A percentile compares a stretch with the other conserved stretches of the same genome.
Evolutionary conservation across 2,888 invertebrate species (phyloP).

Genomic region (Coleophora flavipennella): DNA sequence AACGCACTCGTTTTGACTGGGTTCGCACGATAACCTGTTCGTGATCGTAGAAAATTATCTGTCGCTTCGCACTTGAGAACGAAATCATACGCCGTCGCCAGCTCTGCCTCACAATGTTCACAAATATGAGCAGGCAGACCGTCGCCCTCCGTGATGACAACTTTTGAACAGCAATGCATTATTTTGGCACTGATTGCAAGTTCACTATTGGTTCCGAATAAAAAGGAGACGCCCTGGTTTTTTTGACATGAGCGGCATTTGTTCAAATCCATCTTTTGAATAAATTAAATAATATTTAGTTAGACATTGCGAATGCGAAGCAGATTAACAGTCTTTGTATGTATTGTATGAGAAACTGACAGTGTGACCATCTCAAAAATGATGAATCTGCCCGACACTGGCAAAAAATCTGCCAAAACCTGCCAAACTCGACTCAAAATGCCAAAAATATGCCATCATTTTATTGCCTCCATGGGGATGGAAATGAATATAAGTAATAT

Average conservation of each 20-base stretch:
- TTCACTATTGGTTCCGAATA: too few species aligned
- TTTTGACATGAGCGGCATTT: constrained; percentile 43
- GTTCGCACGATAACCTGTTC: constrained; percentile 7
- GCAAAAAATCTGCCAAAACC: too few species aligned
- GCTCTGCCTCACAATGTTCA: constrained; percentile 29
- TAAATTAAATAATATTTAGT: too few species aligned
- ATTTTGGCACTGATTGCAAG: constrained; percentile 28
- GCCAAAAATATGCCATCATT: too few species aligned
- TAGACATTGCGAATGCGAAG: too few species aligned
- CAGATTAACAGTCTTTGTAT: too few species aligned
- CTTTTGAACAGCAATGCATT: constrained; percentile 38
- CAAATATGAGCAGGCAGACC: constrained; percentile 41
- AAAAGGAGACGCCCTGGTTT: constrained; percentile 24
- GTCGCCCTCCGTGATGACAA: constrained; percentile 34
- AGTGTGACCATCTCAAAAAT: too few species aligned
- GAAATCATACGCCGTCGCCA: constrained; percentile 36
- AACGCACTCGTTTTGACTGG: constrained; percentile 5
- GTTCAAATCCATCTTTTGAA: constrained; percentile 36
- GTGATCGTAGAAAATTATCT: constrained; percentile 34
- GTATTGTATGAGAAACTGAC: too few species aligned
- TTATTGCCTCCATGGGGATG: too few species aligned
- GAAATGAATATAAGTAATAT: too few species aligned
- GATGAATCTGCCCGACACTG: too few species aligned
- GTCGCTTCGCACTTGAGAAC: constrained; percentile 41
- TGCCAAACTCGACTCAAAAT: too few species aligned